Percentiles rank a stretch among this genome's conserved stretches.
phyloP scores from a whole-genome alignment of 2,113 vertebrate genomes.

The Catharus fuscescens region DNA sequence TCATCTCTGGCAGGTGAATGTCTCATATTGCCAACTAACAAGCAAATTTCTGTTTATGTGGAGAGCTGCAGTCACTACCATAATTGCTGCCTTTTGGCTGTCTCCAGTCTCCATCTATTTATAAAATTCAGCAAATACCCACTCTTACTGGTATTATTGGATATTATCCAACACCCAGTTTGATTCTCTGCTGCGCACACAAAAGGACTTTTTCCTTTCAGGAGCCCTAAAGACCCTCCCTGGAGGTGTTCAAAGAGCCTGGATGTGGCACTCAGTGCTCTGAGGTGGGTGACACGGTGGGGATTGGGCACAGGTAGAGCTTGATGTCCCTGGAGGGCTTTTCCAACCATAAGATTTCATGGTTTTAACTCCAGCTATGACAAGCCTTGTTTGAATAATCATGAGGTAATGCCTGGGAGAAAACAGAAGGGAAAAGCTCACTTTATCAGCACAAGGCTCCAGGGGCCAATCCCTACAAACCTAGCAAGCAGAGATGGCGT shows the following conservation, averaged over 20 bases:
- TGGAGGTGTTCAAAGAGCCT: not conserved
- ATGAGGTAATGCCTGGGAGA: not conserved
- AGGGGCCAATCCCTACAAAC: not conserved
- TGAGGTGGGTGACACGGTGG: not conserved
- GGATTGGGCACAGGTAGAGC: rapidly evolving
- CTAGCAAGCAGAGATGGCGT: not conserved
- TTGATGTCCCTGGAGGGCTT: not conserved
- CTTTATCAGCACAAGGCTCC: not conserved
- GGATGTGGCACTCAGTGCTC: not conserved
- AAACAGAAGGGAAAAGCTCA: not conserved
- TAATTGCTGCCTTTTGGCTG: not conserved
- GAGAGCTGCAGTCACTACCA: not conserved
- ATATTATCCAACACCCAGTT: not conserved
- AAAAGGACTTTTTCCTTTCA: not conserved
- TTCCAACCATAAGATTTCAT: not conserved
- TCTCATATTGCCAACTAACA: not conserved
- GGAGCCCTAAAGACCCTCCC: not conserved
- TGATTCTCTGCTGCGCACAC: not conserved
- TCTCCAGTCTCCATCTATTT: not conserved
- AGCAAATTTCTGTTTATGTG: not conserved
- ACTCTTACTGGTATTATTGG: not conserved
- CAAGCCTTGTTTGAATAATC: not conserved
- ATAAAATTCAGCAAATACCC: not conserved
- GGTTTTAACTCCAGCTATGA: not conserved
- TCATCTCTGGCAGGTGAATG: not conserved